phyloP scores from a whole-genome alignment of 2,888 invertebrate species.

The Meta bourneti region DNA sequence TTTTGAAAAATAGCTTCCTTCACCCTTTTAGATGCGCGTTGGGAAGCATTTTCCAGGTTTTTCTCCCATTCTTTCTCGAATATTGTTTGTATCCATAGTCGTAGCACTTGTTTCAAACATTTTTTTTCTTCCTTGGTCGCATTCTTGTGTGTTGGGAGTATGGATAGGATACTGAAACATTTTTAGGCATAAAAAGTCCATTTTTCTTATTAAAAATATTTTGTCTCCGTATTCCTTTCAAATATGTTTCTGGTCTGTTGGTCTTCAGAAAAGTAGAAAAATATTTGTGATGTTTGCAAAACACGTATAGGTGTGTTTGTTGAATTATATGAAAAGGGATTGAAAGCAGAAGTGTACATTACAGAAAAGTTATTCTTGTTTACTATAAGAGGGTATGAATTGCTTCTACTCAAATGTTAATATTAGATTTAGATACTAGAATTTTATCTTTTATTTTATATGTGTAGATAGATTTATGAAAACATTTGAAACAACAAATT shows the following conservation, averaged over 20 bases:
- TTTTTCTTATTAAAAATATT: background rate
- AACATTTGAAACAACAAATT: too few species aligned
- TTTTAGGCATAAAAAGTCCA: background rate
- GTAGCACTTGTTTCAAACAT: background rate
- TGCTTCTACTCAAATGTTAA: too few species aligned
- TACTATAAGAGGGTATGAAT: too few species aligned
- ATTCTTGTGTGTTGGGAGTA: background rate
- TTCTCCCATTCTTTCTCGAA: background rate
- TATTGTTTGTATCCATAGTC: background rate
- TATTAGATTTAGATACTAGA: too few species aligned
- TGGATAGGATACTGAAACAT: background rate
- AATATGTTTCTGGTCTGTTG: background rate
- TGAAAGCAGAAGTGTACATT: too few species aligned
- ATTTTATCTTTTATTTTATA: too few species aligned
- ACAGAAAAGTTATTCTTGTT: too few species aligned
- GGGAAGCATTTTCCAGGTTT: background rate
- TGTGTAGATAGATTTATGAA: too few species aligned
- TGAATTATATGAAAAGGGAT: too few species aligned
- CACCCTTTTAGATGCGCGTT: background rate
- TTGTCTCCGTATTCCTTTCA: background rate
- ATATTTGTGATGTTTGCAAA: background rate
- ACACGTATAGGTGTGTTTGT: too few species aligned
- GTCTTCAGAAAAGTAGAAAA: background rate
- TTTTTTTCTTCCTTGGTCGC: too few species aligned
- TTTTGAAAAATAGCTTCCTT: background rate